phyloP scores from a whole-genome alignment of 2,797 vertebrate genomes.

The Falco naumanni region DNA sequence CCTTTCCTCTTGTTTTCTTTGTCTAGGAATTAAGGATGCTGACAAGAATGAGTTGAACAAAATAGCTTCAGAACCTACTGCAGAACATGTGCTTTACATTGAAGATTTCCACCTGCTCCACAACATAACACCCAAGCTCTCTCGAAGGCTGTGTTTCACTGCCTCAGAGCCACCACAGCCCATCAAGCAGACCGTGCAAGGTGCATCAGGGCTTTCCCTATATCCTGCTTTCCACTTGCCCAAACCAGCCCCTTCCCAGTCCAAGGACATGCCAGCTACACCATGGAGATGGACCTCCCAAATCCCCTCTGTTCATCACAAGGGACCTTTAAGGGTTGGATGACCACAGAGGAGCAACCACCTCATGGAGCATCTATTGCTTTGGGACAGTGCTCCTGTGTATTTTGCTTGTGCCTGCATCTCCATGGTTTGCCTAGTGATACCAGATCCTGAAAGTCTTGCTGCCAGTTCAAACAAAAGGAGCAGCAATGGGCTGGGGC shows the following conservation, averaged over 20 bases:
- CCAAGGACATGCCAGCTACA: not conserved
- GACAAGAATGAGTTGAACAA: slow-evolving; percentile 80
- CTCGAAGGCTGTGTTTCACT: slow-evolving; percentile 85
- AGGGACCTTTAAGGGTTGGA: not conserved
- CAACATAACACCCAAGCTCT: slow-evolving; percentile 80
- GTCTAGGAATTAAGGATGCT: slow-evolving; percentile 81
- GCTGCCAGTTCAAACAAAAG: not conserved
- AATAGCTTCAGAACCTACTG: slow-evolving; percentile 82
- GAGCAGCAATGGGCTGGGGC: not conserved
- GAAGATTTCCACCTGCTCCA: slow-evolving; percentile 79
- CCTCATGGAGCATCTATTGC: not conserved
- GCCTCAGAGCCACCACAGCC: slow-evolving; percentile 87
- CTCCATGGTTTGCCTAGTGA: not conserved
- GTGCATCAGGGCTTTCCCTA: slow-evolving; percentile 40
- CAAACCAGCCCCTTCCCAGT: not conserved
- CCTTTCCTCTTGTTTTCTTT: not conserved
- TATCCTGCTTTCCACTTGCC: not conserved
- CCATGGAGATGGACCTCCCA: not conserved
- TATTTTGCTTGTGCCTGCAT: not conserved
- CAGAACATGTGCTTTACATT: slow-evolving; percentile 82
- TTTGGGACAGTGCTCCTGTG: not conserved
- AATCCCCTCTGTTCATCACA: not conserved
- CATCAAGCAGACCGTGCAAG: slow-evolving; percentile 62
- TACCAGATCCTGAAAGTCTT: rapidly evolving
- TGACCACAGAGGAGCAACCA: not conserved